Evolutionary conservation across 2,113 vertebrate genomes (phyloP).

Genomic region (Myotis brandtii): DNA sequence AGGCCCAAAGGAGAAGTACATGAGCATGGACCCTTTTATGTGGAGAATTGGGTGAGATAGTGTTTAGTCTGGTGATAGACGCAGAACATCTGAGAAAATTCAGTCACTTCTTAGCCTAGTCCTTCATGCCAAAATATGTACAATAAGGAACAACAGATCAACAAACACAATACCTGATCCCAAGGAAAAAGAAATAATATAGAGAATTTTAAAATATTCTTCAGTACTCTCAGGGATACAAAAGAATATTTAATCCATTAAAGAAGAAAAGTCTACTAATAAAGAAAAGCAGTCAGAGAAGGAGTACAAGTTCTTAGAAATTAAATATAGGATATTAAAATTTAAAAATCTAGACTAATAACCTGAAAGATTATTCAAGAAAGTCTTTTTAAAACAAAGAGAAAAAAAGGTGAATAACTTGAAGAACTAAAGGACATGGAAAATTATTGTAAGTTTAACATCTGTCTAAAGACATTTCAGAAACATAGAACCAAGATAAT

Average conservation of each 20-base stretch:
- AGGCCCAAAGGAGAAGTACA: neutral
- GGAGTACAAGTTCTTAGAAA: neutral
- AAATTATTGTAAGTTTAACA: neutral
- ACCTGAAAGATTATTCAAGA: slow-evolving; percentile 1
- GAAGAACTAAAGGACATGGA: neutral
- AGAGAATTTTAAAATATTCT: slow-evolving; percentile 10
- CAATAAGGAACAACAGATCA: neutral
- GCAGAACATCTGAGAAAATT: neutral
- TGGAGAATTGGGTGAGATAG: neutral
- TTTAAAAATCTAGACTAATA: neutral
- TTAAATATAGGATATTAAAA: neutral
- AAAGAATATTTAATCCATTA: neutral
- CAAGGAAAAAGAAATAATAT: neutral
- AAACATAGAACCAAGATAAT: neutral
- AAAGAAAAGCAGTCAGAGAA: neutral
- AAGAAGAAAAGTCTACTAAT: neutral
- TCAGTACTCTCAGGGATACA: neutral
- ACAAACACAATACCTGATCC: neutral
- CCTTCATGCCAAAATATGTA: neutral
- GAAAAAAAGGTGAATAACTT: neutral
- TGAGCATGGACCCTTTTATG: neutral
- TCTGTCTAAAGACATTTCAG: neutral
- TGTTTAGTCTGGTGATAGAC: neutral
- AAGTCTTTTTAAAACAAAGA: neutral
- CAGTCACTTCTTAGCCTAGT: neutral